Base-by-base conservation (phyloP, 2,113 vertebrate species). In the Procavia capensis region DNA sequence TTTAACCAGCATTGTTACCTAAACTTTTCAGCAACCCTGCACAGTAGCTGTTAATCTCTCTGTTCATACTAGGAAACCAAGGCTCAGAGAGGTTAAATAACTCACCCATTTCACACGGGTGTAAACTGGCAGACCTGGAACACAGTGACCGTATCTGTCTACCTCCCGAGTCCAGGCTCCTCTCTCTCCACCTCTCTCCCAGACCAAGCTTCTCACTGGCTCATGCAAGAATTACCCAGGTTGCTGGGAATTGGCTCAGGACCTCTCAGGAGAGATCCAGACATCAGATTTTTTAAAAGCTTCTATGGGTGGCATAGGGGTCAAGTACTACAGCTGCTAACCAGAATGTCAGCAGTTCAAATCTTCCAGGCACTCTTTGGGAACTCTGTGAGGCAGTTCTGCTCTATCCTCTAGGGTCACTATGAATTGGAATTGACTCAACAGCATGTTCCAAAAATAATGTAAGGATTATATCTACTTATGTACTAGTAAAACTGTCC, bases 171-270 rank as follows among this genome's bases (percentile, higher is more conserved):
- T 45, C 41, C 29, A 0, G 10, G 45, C 36, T 31, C 75, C 24
- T 45, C 88, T 34, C 24, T 9, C 76, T 85, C 31, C 20, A 3
- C 34, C 6, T 9, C 50, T 6, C 27, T 39, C 39, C 45, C n/a
- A 87, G 50, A 41, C 19, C 43, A 16, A 25, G 54, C 72, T 72
- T 47, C 85, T 68, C 68, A 84, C 31, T 3, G 1, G 9, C 57
- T 81, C 29, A 70, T 24, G 0, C 5, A 25, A 31, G 41, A 80
- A 17, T 76, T 76, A 34, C 47, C 27, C 24, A 54, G 50, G n/a
- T 14, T n/a, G 61, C 24, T 0, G 5, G 29, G 17, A 36, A 1
- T 87, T n/a, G 66, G 6, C 24, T 24, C 16, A 0, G 2, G 34
- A 9, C 39, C 57, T 34, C 57, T 85, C 64, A 74, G 50, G 36